These are phyloP conservation scores for Sepioteuthis lessoniana DNA, from an alignment of 2,888 invertebrate genomes.

Conservation along the genomic window DNA sequence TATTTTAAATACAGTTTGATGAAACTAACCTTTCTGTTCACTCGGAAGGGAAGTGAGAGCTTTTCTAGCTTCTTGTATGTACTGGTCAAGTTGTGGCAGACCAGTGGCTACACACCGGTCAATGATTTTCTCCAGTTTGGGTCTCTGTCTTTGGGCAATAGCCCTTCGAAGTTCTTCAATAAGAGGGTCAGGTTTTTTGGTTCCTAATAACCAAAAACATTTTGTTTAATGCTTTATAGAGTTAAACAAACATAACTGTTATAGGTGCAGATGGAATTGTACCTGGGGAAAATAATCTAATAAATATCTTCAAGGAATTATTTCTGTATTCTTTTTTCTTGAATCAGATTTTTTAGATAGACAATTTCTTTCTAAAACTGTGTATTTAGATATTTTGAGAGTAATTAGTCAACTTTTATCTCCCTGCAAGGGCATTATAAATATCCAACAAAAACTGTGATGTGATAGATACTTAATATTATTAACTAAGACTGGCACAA, in stretches of 20 bases:
- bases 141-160: neutral
- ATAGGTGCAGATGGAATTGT: too few relatives aligned
- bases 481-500: neutral
- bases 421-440: too few relatives aligned
- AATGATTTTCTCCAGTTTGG: neutral
- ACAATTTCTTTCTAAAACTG: too few relatives aligned
- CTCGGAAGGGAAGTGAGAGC: neutral
- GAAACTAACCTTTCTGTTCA: neutral
- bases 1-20: neutral
- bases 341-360: too few relatives aligned
- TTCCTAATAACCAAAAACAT: neutral
- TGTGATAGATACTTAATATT: too few relatives aligned
- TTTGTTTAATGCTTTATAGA: neutral
- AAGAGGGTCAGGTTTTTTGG: neutral
- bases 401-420: too few relatives aligned
- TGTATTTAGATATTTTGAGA: too few relatives aligned
- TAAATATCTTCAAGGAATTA: too few relatives aligned
- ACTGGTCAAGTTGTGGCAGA: constrained; percentile 33
- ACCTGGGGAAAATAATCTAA: too few relatives aligned
- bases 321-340: too few relatives aligned
- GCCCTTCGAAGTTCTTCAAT: neutral
- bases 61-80: neutral
- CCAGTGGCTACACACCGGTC: neutral
- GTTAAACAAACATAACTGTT: too few relatives aligned
- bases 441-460: too few relatives aligned